Conservation (phyloP, 2,113 vertebrate species). For the Microcebus ravelobensis region DNA sequence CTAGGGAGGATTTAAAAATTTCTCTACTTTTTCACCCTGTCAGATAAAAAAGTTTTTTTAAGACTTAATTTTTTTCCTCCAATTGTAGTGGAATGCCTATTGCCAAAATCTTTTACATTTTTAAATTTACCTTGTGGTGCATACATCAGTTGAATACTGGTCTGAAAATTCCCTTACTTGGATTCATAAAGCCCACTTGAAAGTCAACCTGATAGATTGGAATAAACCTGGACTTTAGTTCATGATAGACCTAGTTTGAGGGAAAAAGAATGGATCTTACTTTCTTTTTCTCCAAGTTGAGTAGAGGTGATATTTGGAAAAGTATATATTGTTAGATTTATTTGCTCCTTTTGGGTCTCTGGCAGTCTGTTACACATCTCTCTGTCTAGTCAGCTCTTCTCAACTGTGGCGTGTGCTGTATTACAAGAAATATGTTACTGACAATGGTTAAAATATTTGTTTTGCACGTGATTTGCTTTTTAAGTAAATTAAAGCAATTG, state of each 20-base stretch:
- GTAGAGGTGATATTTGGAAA: slow-evolving; percentile 26
- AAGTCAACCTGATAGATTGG: background rate
- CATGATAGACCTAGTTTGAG: slow-evolving; percentile 6
- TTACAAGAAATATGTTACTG: background rate
- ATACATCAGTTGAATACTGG: background rate
- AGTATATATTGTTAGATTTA: background rate
- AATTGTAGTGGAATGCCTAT: background rate
- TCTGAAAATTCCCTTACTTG: background rate
- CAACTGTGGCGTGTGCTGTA: background rate
- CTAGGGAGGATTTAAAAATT: slow-evolving; percentile 31
- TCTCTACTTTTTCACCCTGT: slow-evolving; percentile 3
- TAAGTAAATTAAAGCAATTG: background rate
- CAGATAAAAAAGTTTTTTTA: slow-evolving; percentile 30
- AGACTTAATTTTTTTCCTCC: background rate
- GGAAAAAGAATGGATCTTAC: background rate
- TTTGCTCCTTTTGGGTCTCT: slow-evolving; percentile 17
- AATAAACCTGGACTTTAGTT: background rate
- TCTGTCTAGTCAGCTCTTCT: background rate
- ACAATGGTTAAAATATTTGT: background rate
- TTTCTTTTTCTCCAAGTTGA: slow-evolving; percentile 20
- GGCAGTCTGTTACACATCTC: background rate
- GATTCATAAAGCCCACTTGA: slow-evolving; percentile 7
- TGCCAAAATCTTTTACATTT: background rate
- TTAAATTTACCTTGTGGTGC: slow-evolving; percentile 10
- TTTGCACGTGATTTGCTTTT: slow-evolving; percentile 3